These are phyloP conservation scores for Urophycis tenuis DNA, from an alignment of 2,797 vertebrate genomes.

Conservation along the genomic window DNA sequence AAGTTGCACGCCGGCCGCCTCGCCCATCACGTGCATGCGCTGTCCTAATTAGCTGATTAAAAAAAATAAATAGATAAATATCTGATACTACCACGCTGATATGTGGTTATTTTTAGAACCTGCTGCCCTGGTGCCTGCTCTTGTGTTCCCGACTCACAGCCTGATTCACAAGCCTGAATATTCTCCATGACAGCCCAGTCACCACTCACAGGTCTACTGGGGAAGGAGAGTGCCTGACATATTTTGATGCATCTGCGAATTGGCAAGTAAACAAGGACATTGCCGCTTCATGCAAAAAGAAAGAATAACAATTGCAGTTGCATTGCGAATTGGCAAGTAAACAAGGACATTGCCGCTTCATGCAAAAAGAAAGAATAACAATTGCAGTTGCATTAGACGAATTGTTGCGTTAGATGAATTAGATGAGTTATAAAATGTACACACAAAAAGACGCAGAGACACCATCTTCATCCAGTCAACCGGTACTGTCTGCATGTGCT, in stretches of 20 bases:
- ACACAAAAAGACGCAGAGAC: too few relatives aligned
- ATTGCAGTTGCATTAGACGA: too few relatives aligned
- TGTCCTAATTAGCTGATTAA: conserved; percentile 11
- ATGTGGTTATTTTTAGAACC: conserved; percentile 43
- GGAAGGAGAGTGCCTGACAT: background rate
- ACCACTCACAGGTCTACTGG: conserved; percentile 4
- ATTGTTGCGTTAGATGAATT: background rate
- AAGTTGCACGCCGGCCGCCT: conserved; percentile 9
- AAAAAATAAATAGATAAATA: too few relatives aligned
- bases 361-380: too few relatives aligned
- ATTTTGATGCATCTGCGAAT: conserved; percentile 1
- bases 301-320: too few relatives aligned
- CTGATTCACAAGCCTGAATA: conserved; percentile 25
- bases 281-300: too few relatives aligned
- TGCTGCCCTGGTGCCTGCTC: conserved; percentile 29
- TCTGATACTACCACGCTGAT: conserved; percentile 18
- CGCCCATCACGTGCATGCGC: conserved; percentile 1
- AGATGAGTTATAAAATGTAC: too few relatives aligned
- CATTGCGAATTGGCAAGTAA: too few relatives aligned
- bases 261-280: background rate
- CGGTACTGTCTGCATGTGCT: too few relatives aligned
- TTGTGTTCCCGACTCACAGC: conserved; percentile 27
- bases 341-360: too few relatives aligned
- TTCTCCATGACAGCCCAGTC: conserved; percentile 13
- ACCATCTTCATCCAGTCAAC: background rate